These are phyloP conservation scores for Leptobrachium ailaonicum DNA, from an alignment of 2,113 vertebrate species.

Conservation along the genomic window DNA sequence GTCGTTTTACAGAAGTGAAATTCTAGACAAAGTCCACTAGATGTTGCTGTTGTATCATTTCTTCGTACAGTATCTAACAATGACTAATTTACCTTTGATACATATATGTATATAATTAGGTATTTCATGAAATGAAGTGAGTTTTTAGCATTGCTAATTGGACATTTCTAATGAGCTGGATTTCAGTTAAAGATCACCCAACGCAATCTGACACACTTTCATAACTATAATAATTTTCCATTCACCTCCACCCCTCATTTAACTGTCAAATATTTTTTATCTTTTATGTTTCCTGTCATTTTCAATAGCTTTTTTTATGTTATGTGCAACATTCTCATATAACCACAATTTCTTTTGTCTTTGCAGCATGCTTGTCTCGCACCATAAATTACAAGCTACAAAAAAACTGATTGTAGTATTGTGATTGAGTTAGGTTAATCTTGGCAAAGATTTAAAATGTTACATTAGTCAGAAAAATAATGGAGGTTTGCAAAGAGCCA, in stretches of 20 bases:
- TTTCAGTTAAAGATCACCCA: conserved; percentile 62
- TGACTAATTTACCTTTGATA: conserved; percentile 69
- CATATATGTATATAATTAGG: conserved; percentile 69
- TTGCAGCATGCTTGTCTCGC: conserved; percentile 7
- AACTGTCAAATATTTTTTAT: conserved; percentile 36
- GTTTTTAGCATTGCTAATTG: conserved; percentile 79
- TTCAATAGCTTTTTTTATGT: conserved; percentile 22
- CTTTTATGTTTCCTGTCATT: conserved; percentile 30
- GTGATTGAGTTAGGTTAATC: conserved; percentile 21
- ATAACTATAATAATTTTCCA: conserved; percentile 47
- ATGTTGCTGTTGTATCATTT: conserved; percentile 73
- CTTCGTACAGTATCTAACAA: conserved; percentile 48
- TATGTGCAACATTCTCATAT: conserved; percentile 21
- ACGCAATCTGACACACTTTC: conserved; percentile 49
- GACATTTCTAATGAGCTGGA: conserved; percentile 68
- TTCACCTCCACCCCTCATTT: conserved; percentile 46
- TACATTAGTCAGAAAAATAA: conserved; percentile 18
- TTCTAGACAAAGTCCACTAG: conserved; percentile 63
- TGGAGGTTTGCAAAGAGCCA: conserved; percentile 1
- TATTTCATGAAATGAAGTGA: conserved; percentile 69
- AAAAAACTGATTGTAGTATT: conserved; percentile 37
- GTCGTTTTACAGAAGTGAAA: too few species aligned
- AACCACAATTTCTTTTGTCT: conserved; percentile 27
- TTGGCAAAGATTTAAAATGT: conserved; percentile 36
- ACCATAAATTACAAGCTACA: conserved; percentile 22